Base-by-base conservation (phyloP, 2,888 invertebrate genomes). In the Ligdia adustata region DNA sequence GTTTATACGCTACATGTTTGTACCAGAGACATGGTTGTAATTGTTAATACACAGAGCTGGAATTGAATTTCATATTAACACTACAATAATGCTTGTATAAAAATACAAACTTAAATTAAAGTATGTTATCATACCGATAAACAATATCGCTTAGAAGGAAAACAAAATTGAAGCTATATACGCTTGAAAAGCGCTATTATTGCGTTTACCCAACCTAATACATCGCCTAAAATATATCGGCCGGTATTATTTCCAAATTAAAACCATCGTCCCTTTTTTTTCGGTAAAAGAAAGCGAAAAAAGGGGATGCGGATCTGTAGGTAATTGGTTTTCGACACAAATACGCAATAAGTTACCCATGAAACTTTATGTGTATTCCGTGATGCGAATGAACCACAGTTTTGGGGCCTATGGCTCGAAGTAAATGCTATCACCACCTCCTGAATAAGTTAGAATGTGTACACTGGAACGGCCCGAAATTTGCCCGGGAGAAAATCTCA, bases 241-340 rank as follows among this genome's bases (percentile, higher is more conserved):
- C 44, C 54, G 29, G 64, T 68, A 67, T 62, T 64, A 66, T 64
- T 64, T 64, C 54, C 35, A 57, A 65, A 62, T 69, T 70, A 72
- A 69, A 66, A 71, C 55, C 60, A 59, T 57, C 54, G 61, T 60
- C 55, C 60, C 58, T 64, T 67, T 64, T 64, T 67, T 64, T 66
- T 65, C 52, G 53, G 50, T 53, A 57, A 65, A 62, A 62, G 51
- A 62, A 59, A 55, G 59, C 54, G 49, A 60, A 61, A 72, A 71
- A 64, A 73, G 64, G 61, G 67, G 66, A 69, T 64, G 57, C 65
- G 59, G 64, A 72, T 69, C 57, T 64, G 70, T 69, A 63, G 68
- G 65, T 80, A 80, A 80, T 80, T 80, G 80, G 74, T 78, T 80
- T 75, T 76, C 78, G 72, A 77, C 75, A 79, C 79, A 79, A 78